These are phyloP conservation scores for Leptoclinus maculatus DNA, from an alignment of 2,797 vertebrate species.

Conservation along the genomic window DNA sequence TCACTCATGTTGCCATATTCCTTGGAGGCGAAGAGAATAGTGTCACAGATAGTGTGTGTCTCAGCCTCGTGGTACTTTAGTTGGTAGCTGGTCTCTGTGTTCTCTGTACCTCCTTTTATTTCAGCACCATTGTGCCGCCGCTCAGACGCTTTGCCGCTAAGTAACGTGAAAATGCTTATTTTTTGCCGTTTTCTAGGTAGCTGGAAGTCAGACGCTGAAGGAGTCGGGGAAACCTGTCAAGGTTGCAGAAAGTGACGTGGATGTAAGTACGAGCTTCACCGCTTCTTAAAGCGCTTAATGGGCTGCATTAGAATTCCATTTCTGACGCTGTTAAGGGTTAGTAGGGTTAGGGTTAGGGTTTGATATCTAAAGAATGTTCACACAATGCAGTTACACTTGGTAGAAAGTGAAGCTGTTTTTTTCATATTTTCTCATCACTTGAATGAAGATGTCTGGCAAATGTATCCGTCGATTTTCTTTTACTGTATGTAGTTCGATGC, in stretches of 20 bases:
- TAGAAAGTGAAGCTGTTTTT: not conserved
- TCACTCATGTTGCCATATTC: slow-evolving; percentile 55
- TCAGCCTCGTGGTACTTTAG: slow-evolving; percentile 21
- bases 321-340: too few relatives aligned
- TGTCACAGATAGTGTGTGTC: slow-evolving; percentile 30
- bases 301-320: not conserved
- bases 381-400: not conserved
- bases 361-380: not conserved
- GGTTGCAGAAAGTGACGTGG: slow-evolving; percentile 95
- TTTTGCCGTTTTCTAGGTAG: slow-evolving; percentile 82
- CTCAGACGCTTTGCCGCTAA: not conserved
- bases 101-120: slow-evolving; percentile 24
- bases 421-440: not conserved
- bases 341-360: too few relatives aligned
- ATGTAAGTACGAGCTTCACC: slow-evolving; percentile 86
- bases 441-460: not conserved
- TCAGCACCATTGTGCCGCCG: slow-evolving; percentile 3
- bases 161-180: slow-evolving; percentile 26
- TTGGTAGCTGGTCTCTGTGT: slow-evolving; percentile 52
- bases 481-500: not conserved
- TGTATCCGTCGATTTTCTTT: not conserved
- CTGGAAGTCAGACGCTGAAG: slow-evolving; percentile 87
- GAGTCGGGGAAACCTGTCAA: slow-evolving; percentile 90
- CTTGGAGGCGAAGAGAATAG: slow-evolving; percentile 35
- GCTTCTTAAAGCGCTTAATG: not conserved